Evolutionary conservation across 1,140 invertebrate genomes (phyloP), one percentile per base, ranked within the genome.

Genomic region (Diachasma alloeum): DNA sequence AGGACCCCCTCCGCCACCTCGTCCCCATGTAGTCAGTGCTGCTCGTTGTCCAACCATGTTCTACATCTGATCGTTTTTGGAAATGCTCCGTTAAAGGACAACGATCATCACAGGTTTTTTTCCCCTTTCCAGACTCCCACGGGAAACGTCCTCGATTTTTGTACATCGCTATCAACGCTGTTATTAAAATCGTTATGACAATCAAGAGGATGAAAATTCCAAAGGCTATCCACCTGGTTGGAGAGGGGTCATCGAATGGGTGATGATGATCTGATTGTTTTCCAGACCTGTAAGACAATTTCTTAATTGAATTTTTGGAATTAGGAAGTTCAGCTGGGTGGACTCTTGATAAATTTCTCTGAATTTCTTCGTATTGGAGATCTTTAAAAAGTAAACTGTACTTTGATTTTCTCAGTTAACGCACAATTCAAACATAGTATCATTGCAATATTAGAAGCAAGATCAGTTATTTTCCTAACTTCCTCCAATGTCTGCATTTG

Each of bases 141-240:
- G 31, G 15, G 42, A 3, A 11, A 17, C 36, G 22, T 13, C 46
- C 24, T 8, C 59, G 68, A 75, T 63, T 79, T 39, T 75, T 77
- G 59, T 67, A 77, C 0, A 77, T 5, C 13, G 69, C 72, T 37
- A 77, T 72, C 26, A 74, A 10, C 0, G 69, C 72, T n/a, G 73
- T 75, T 1, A 59, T 37, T 17, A 77, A 48, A 44, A 77, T 79
- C 17, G 56, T 68, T 4, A 48, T 37, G 6, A 63, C 17, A 42
- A 79, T 67, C 10, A 79, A 9, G 4, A 68, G 44, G 26, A 79
- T 42, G 4, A 79, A 67, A 46, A 77, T 68, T 11, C 72, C 36
- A 63, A 79, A 72, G 17, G 75, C 73, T 22, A 68, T 75, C 78
- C 78, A 79, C 4, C 39, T 15, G n/a, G 72, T 75, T 44, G 31